These are phyloP conservation scores for Drosophila neonasuta DNA, from an alignment of 2,888 invertebrate genomes.

Conservation along the genomic window DNA sequence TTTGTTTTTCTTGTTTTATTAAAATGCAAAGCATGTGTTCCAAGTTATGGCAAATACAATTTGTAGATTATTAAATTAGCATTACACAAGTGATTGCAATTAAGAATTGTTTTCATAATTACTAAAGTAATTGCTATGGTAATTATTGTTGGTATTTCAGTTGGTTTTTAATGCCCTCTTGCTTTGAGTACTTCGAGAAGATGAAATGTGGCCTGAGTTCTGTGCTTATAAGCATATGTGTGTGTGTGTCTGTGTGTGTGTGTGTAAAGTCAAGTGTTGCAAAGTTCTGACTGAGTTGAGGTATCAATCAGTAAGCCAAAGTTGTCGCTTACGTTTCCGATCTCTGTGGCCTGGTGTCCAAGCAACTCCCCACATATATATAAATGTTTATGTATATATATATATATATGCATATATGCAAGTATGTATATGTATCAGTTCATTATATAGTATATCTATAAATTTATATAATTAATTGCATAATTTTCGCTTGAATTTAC, in stretches of 20 bases:
- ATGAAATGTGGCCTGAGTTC: conserved; percentile 46
- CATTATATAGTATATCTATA: conserved; percentile 66
- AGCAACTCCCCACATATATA: conserved; percentile 49
- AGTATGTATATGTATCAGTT: conserved; percentile 72
- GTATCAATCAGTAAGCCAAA: conserved; percentile 39
- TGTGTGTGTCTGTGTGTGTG: conserved; percentile 6
- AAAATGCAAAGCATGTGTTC: conserved; percentile 22
- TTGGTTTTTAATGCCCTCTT: conserved; percentile 25
- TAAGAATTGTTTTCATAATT: conserved; percentile 18
- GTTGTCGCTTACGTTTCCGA: conserved; percentile 17
- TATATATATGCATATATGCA: conserved; percentile 47
- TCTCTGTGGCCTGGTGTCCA: conserved; percentile 23
- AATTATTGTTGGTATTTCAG: conserved; percentile 8
- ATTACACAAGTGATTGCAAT: conserved; percentile 28
- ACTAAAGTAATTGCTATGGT: conserved; percentile 21
- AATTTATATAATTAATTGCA: conserved; percentile 51
- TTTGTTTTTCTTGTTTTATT: conserved; percentile 6
- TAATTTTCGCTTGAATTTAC: conserved; percentile 33
- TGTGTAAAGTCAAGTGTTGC: conserved; percentile 22
- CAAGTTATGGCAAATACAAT: conserved; percentile 20
- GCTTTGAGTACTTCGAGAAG: conserved; percentile 15
- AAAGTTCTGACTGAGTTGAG: conserved; percentile 36
- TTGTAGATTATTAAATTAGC: conserved; percentile 16
- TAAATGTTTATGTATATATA: conserved; percentile 33
- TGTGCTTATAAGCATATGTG: conserved; percentile 29